Evolutionary conservation across 2,888 invertebrate genomes (phyloP).

Genomic region (Yponomeuta plumbellus): DNA sequence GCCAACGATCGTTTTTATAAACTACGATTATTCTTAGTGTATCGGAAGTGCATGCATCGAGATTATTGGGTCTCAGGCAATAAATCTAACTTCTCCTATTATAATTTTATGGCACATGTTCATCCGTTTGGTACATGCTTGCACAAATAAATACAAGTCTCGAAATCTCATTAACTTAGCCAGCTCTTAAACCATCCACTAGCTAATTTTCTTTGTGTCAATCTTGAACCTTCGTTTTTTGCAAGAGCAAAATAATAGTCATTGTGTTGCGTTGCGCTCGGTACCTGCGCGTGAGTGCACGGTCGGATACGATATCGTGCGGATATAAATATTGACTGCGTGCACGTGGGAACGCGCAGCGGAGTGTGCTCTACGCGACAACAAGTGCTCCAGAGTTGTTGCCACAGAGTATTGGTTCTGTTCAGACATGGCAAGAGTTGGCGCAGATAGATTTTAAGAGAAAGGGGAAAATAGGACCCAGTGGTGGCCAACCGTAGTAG

Average conservation of each 20-base stretch:
- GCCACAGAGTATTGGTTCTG: not conserved
- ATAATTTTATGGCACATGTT: too few species aligned
- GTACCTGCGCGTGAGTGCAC: conserved; percentile 2
- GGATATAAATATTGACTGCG: conserved; percentile 11
- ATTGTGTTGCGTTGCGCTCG: not conserved
- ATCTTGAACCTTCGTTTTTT: not conserved
- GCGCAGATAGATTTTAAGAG: too few species aligned
- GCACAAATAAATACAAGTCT: too few species aligned
- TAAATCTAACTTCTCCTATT: not conserved
- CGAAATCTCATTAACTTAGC: too few species aligned
- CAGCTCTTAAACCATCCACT: too few species aligned
- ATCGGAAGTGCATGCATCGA: not conserved
- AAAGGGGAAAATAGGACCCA: too few species aligned
- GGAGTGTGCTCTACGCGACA: not conserved
- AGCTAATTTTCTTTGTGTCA: not conserved
- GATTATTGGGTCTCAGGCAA: not conserved
- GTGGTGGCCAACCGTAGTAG: too few species aligned
- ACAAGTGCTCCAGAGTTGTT: not conserved
- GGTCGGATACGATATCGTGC: conserved; percentile 9
- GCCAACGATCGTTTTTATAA: not conserved
- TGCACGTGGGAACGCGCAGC: conserved; percentile 9
- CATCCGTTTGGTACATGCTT: too few species aligned
- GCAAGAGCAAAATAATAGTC: not conserved
- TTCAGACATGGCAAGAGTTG: not conserved
- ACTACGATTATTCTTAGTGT: not conserved